Percentiles rank a stretch among this genome's conserved stretches.
phyloP scores from a whole-genome alignment of 2,888 invertebrate species.

The Achlya flavicornis region DNA sequence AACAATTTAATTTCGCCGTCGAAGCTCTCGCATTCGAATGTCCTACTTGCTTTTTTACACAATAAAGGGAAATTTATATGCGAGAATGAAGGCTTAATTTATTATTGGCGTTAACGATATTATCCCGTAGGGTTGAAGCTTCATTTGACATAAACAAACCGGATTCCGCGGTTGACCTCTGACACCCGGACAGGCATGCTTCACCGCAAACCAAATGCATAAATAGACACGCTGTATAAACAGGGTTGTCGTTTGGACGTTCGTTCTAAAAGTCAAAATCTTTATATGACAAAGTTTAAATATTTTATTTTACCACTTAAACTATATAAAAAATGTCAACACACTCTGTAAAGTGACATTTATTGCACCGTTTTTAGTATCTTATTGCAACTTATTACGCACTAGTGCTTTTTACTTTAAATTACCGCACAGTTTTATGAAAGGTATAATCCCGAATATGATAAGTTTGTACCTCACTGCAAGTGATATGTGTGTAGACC shows the following conservation, averaged over 20 bases:
- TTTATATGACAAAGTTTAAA: not conserved
- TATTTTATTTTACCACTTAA: no score
- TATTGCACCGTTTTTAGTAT: no score
- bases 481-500: no score
- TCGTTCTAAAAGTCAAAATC: not conserved
- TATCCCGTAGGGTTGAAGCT: slow-evolving; percentile 15
- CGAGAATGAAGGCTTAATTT: slow-evolving; percentile 1
- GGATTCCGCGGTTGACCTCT: slow-evolving; percentile 31
- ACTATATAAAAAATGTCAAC: no score
- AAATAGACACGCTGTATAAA: slow-evolving; percentile 10
- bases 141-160: slow-evolving; percentile 22
- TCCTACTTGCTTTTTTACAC: not conserved
- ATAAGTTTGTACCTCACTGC: no score
- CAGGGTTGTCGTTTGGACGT: not conserved
- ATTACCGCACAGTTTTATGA: no score
- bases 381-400: no score
- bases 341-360: no score
- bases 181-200: slow-evolving; percentile 30
- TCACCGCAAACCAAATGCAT: slow-evolving; percentile 23
- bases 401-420: no score
- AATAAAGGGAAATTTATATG: not conserved
- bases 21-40: not conserved
- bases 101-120: slow-evolving; percentile 20
- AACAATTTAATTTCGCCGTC: slow-evolving; percentile 11
- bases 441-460: no score